Conservation (phyloP, 2,113 vertebrate species). For the Lagopus leucura region DNA sequence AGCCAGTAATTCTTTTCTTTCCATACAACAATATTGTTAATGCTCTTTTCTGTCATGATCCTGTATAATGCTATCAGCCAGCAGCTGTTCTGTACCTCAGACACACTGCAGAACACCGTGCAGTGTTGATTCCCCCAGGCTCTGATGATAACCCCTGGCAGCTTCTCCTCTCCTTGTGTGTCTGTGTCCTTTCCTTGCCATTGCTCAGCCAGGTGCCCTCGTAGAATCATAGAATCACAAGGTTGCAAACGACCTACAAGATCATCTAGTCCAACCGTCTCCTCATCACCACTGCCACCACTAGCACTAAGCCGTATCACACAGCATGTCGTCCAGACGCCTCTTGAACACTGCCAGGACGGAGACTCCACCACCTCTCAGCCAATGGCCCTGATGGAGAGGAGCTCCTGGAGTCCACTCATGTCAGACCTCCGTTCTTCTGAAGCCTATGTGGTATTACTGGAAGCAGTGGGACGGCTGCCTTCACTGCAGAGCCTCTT, state of each 20-base stretch:
- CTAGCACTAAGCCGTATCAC: no score
- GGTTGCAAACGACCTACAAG: no score
- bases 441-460: background rate
- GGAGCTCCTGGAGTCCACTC: background rate
- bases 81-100: constrained; percentile 57
- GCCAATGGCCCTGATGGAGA: background rate
- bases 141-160: background rate
- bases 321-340: no score
- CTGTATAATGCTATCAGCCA: constrained; percentile 63
- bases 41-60: constrained; percentile 52
- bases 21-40: constrained; percentile 43
- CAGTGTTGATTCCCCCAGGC: background rate
- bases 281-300: no score
- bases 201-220: background rate
- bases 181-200: background rate
- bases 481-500: background rate
- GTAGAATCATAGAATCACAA: no score
- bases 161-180: background rate
- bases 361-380: background rate
- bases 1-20: constrained; percentile 65
- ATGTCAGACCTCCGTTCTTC: rapidly evolving
- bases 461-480: background rate
- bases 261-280: no score
- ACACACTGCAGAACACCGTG: constrained; percentile 21
- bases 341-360: no score